Evolutionary conservation across 1,140 invertebrate species (phyloP), one percentile per base, ranked within the genome.

Genomic region (Trachymyrmex septentrionalis): DNA sequence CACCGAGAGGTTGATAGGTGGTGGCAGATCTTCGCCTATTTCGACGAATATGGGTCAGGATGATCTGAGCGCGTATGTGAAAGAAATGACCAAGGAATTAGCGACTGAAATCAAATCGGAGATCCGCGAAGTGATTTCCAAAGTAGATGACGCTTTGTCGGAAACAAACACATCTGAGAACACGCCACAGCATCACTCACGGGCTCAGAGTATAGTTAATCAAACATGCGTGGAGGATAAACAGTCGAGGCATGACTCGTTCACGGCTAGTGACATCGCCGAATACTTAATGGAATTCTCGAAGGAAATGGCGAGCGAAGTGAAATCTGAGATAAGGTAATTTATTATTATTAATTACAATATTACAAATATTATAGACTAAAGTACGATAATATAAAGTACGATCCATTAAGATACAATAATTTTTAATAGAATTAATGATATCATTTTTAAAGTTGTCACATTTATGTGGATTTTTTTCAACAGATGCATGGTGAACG

Each of bases 81-180:
- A 97, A 90, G 97, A 97, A 93, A 96, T 97, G 89, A 97, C 97
- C 0, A 97, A 97, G 94, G 97, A 97, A 95, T 94, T 98, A 66
- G 97, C 97, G 0, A 97, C 97, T 9, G 97, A 97, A 94, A 97
- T 98, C 10, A 98, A 98, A 93, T 98, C 97, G 4, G 97, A 98
- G 95, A 97, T 98, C 30, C 95, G 97, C 2, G 97, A 97, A 94
- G 97, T 98, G 0, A 98, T 98, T 75, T 97, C 97, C 0, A 97
- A 97, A 93, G 97, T 98, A 0, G 97, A 97, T 86, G 97, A 97
- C 92, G 97, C 97, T 48, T 92, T 97, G 3, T 97, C 97, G 34
- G 97, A 97, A 91, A 96, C 96, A 3, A 95, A 93, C 27, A 91
- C 92, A 0, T 93, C 91, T 0, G 94, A 95, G 63, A 92, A 91